Evolutionary conservation across 37 sponge, comb jelly and placozoan species (phyloP).

Genomic region (Chondrosia reniformis): DNA sequence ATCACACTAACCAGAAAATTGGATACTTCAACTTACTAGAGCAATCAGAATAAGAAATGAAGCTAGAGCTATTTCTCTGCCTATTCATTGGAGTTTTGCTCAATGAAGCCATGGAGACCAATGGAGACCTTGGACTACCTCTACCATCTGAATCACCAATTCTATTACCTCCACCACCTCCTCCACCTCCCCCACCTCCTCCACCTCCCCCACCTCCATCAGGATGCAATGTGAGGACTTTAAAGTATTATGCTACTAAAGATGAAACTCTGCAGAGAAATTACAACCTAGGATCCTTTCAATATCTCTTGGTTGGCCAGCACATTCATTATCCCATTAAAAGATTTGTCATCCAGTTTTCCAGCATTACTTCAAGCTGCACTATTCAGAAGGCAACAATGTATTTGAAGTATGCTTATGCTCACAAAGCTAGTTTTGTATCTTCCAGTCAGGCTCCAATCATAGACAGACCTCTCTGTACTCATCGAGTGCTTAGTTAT

Average conservation of each 20-base stretch:
- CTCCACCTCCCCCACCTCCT: too few relatives aligned
- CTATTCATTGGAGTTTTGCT: too few relatives aligned
- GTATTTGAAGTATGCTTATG: slow-evolving; percentile 33
- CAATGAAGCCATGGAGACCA: too few relatives aligned
- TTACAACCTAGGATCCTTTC: neutral
- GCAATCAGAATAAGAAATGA: too few relatives aligned
- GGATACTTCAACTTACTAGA: too few relatives aligned
- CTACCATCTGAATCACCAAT: too few relatives aligned
- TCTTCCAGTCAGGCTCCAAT: slow-evolving; percentile 21
- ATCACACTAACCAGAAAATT: too few relatives aligned
- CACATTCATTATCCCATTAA: slow-evolving; percentile 18
- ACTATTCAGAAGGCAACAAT: slow-evolving; percentile 17
- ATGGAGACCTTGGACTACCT: too few relatives aligned
- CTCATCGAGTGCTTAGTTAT: slow-evolving; percentile 7
- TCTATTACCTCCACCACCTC: too few relatives aligned
- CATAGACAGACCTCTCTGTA: slow-evolving; percentile 13
- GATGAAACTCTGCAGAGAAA: neutral
- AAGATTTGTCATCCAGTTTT: slow-evolving; percentile 35
- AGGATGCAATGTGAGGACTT: too few relatives aligned
- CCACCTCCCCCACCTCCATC: too few relatives aligned
- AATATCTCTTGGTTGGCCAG: slow-evolving; percentile 27
- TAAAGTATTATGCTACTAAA: neutral
- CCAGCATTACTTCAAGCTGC: slow-evolving; percentile 12
- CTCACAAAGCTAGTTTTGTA: slow-evolving; percentile 17
- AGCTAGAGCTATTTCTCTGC: too few relatives aligned